Evolutionary conservation across 2,113 vertebrate species (phyloP).

Genomic region (Noctilio leporinus): DNA sequence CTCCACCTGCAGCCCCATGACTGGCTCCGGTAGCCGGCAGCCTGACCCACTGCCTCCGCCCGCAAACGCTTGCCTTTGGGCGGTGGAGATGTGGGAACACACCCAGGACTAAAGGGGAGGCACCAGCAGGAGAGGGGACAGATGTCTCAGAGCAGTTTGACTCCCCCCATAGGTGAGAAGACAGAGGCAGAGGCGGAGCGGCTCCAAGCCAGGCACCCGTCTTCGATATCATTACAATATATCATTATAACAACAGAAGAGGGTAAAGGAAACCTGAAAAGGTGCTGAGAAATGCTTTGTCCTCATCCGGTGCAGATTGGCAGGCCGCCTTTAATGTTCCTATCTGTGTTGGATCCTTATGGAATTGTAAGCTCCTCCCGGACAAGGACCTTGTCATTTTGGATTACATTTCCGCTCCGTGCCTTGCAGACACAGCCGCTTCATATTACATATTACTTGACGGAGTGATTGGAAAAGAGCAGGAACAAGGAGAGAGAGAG

Average conservation of each 20-base stretch:
- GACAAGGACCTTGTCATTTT: slow-evolving; percentile 16
- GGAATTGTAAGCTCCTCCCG: neutral
- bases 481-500: slow-evolving; percentile 25
- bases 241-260: neutral
- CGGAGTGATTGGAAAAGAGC: slow-evolving; percentile 16
- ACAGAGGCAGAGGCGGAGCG: neutral
- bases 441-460: neutral
- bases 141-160: neutral
- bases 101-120: neutral
- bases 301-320: neutral
- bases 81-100: neutral
- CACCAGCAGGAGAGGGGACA: neutral
- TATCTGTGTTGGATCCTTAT: neutral
- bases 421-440: slow-evolving; percentile 1
- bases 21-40: neutral
- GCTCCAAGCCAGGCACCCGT: neutral
- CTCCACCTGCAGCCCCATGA: neutral
- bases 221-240: neutral
- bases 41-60: fast-evolving
- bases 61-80: neutral
- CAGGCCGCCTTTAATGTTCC: neutral
- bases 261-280: neutral
- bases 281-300: neutral
- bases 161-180: neutral
- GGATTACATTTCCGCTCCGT: neutral